Percentiles rank a stretch among this genome's conserved stretches.
phyloP scores from a whole-genome alignment of 2,113 vertebrate genomes.

The Penelope pileata region DNA sequence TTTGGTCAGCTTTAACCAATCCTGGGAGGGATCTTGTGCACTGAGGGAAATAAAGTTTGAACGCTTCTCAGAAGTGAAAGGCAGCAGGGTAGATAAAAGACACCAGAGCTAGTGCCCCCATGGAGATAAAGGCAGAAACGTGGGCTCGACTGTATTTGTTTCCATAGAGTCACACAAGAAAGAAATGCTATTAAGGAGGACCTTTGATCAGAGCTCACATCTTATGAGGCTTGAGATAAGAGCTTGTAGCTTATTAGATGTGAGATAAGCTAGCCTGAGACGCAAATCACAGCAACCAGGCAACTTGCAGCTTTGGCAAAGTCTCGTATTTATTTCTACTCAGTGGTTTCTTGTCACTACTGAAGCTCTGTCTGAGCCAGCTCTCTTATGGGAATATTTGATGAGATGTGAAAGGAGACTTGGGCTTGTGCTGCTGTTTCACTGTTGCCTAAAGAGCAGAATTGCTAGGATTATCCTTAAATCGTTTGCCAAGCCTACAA shows the following conservation, averaged over 20 bases:
- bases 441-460: not conserved
- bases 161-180: slow-evolving; percentile 5
- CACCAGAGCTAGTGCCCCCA: not conserved
- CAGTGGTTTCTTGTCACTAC: not conserved
- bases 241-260: not conserved
- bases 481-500: fast-evolving
- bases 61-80: not conserved
- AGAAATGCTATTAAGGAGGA: slow-evolving; percentile 12
- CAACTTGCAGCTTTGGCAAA: not conserved
- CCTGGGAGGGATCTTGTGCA: not conserved
- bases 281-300: fast-evolving
- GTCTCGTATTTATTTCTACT: not conserved
- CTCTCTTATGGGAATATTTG: not conserved
- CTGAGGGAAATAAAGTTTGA: slow-evolving; percentile 19
- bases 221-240: slow-evolving; percentile 4
- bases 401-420: not conserved
- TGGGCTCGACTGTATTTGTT: not conserved
- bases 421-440: not conserved
- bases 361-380: not conserved
- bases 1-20: slow-evolving; percentile 2
- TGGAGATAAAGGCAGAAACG: slow-evolving; percentile 13
- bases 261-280: slow-evolving; percentile 2
- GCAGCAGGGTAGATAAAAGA: slow-evolving; percentile 33
- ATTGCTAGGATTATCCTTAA: not conserved
- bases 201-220: slow-evolving; percentile 37